Evolutionary conservation across 2,888 invertebrate genomes (phyloP), one percentile per base, ranked within the genome.

Genomic region (Plebejus anna): DNA sequence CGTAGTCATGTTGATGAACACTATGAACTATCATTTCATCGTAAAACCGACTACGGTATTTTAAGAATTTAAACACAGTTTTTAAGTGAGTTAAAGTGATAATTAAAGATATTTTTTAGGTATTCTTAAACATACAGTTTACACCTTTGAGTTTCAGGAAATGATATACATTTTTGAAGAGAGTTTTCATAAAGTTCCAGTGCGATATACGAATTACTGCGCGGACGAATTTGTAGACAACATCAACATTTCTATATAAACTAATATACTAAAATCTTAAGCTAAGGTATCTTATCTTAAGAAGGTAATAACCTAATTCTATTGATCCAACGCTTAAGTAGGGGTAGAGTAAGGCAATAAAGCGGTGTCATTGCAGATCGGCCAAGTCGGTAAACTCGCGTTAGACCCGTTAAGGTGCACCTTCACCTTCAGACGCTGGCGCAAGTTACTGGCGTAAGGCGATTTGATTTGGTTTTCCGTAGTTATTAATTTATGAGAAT

Each of bases 321-420:
- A 51, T 73, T 73, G 55, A 73, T 73, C 73, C 73, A 13, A 11
- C 71, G 55, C 42, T 73, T 51, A 71, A 71, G 71, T 71, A 42
- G 42, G 71, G 71, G 55, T 51, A 32, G 32, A 55, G 73, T 73
- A 13, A 73, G 55, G 73, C 55, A 73, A 73, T 73, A 51, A 73
- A 73, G 73, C 73, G 51, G 73, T 32, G 73, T 73, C 73, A 32
- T 55, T 73, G 73, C 32, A 42, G 28, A 32, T 32, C 51, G 51
- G 47, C 47, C 72, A 28, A 72, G 72, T 42, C 66, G 66, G 66
- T 72, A 76, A 78, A 78, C 76, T 76, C 75, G 42, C 28, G 32
- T 28, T 75, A 38, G 71, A 51, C 22, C 61, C 13, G 59, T 76
- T 76, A 76, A 71, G 76, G 76, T 76, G 28, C 57, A 76, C 28